Conservation (phyloP, 2,113 vertebrate species). For the Scytalopus superciliaris region DNA sequence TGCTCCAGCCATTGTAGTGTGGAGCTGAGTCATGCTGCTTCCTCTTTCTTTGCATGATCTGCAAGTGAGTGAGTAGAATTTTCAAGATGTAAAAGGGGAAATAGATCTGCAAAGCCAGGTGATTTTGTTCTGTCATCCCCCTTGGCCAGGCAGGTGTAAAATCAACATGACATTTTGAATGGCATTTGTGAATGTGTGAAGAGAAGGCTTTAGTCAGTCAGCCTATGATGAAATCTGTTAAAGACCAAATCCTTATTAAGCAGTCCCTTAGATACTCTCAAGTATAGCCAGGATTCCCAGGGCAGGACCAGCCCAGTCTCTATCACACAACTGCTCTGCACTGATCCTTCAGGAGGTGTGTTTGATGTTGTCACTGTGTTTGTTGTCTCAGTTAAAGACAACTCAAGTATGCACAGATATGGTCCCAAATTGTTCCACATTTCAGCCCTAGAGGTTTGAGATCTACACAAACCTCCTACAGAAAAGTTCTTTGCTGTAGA, state of each 20-base stretch:
- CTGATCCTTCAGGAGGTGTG: background rate
- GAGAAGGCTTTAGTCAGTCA: background rate
- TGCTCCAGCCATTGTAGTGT: constrained; percentile 55
- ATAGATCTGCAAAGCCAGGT: background rate
- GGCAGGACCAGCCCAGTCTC: background rate
- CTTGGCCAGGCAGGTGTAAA: background rate
- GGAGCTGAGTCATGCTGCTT: constrained; percentile 66
- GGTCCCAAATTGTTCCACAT: background rate
- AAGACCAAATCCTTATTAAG: background rate
- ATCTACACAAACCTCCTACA: background rate
- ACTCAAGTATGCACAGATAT: background rate
- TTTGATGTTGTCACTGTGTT: background rate
- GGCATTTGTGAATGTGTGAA: background rate
- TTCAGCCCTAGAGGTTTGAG: background rate
- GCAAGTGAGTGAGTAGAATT: constrained; percentile 25
- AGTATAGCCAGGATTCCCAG: background rate
- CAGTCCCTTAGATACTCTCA: background rate
- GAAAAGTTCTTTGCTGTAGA: background rate
- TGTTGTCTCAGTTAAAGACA: background rate
- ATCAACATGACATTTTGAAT: background rate
- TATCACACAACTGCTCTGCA: background rate
- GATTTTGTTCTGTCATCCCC: background rate
- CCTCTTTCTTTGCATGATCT: constrained; percentile 36
- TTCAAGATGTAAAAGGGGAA: constrained; percentile 21
- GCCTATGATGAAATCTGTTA: background rate